These are phyloP conservation scores for Ganaspis brasiliensis DNA, from an alignment of 2,888 invertebrate genomes.

Conservation along the genomic window DNA sequence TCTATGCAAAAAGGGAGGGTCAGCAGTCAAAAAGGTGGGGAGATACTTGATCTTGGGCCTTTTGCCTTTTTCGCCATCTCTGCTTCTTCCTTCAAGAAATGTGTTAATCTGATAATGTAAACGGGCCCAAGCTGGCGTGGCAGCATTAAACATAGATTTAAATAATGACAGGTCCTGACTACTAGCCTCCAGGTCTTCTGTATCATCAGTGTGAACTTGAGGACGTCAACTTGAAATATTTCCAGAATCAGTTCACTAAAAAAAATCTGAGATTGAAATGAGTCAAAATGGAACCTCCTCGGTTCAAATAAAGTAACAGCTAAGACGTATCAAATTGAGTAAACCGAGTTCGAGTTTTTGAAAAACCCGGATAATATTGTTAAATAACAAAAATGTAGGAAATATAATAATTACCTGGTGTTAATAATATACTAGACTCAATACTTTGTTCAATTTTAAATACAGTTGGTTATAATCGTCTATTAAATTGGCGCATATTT, in stretches of 20 bases:
- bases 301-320: background rate
- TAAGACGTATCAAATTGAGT: no score
- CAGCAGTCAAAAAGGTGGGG: background rate
- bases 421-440: no score
- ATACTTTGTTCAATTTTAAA: no score
- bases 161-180: slow-evolving; percentile 65
- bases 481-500: no score
- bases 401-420: no score
- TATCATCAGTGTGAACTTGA: slow-evolving; percentile 4
- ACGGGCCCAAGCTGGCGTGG: slow-evolving; percentile 53
- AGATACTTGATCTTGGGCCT: slow-evolving; percentile 25
- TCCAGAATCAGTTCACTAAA: no score
- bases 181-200: slow-evolving; percentile 49
- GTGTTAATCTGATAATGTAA: slow-evolving; percentile 74
- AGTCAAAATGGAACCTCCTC: no score
- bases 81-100: slow-evolving; percentile 41
- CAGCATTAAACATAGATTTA: slow-evolving; percentile 69
- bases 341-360: no score
- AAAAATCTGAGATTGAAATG: no score
- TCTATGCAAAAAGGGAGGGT: slow-evolving; percentile 38
- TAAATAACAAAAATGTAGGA: no score
- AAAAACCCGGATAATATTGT: no score
- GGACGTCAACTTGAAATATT: slow-evolving; percentile 4
- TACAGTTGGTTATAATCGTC: no score
- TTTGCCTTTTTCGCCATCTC: slow-evolving; percentile 22